phyloP scores from a whole-genome alignment of 2,113 vertebrate genomes.

The Hemicordylus capensis region DNA sequence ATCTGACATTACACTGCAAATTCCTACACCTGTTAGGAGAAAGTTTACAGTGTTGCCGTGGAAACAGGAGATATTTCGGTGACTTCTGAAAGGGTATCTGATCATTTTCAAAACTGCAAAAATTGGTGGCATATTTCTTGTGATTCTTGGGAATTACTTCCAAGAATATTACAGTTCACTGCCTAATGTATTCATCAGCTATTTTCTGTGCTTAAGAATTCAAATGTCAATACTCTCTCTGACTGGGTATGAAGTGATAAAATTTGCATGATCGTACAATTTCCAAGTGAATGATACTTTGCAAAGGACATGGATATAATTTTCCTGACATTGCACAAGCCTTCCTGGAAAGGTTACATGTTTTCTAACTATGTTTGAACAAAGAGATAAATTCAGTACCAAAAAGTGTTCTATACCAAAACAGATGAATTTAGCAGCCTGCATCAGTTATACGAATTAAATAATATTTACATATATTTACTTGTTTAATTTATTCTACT shows the following conservation, averaged over 20 bases:
- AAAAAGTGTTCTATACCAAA: not conserved
- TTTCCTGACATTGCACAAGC: conserved; percentile 18
- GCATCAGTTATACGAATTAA: not conserved
- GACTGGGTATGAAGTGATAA: conserved; percentile 31
- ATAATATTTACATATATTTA: not conserved
- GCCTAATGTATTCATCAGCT: conserved; percentile 42
- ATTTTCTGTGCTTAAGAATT: conserved; percentile 45
- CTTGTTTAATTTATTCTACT: not conserved
- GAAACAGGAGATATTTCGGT: conserved; percentile 24
- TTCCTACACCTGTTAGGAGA: conserved; percentile 27
- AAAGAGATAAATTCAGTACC: not conserved
- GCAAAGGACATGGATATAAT: conserved; percentile 40
- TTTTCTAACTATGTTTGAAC: not conserved
- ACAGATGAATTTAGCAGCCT: not conserved
- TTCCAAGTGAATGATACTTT: conserved; percentile 7
- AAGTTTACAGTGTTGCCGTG: not conserved
- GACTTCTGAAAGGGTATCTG: conserved; percentile 13
- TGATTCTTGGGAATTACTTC: conserved; percentile 45
- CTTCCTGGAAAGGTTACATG: not conserved
- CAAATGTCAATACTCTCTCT: conserved; percentile 40
- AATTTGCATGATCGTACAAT: conserved; percentile 11
- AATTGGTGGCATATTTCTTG: conserved; percentile 36
- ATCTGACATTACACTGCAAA: not conserved
- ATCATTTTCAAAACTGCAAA: conserved; percentile 46
- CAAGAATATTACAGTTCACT: conserved; percentile 46